phyloP scores from a whole-genome alignment of 2,888 invertebrate species.

The Campoplex nolae region DNA sequence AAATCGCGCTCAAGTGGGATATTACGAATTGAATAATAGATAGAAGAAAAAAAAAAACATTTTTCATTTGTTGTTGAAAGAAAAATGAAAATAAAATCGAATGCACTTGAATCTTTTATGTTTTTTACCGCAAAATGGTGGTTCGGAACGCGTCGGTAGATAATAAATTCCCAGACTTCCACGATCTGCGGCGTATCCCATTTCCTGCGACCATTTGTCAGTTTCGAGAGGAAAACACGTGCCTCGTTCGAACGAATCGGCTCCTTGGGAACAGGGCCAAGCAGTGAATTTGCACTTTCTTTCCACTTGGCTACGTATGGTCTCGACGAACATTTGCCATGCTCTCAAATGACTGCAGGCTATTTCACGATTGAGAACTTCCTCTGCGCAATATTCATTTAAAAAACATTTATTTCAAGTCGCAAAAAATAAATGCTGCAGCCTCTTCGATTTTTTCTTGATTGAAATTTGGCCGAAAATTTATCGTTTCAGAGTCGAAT shows the following conservation, averaged over 20 bases:
- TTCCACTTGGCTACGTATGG: conserved; percentile 82
- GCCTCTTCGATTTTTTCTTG: no score
- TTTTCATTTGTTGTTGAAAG: neutral
- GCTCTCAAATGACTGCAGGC: conserved; percentile 87
- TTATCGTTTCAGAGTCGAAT: no score
- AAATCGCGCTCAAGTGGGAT: neutral
- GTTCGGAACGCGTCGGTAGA: conserved; percentile 85
- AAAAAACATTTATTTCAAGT: neutral
- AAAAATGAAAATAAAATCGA: neutral
- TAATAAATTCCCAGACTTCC: conserved; percentile 86
- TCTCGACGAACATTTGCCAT: conserved; percentile 86
- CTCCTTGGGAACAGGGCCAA: conserved; percentile 86
- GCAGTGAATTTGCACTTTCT: conserved; percentile 85
- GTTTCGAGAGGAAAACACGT: conserved; percentile 85
- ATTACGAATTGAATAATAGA: neutral
- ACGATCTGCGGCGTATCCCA: conserved; percentile 80
- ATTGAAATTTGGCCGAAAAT: no score
- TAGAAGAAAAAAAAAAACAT: neutral
- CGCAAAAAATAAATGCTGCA: neutral
- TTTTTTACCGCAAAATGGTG: conserved; percentile 86
- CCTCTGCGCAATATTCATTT: conserved; percentile 79
- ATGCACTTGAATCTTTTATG: neutral
- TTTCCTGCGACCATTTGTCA: conserved; percentile 79
- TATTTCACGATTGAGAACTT: conserved; percentile 84
- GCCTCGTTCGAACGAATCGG: conserved; percentile 85